Evolutionary conservation across 1,140 invertebrate genomes (phyloP).

Genomic region (Aphidius gifuensis): DNA sequence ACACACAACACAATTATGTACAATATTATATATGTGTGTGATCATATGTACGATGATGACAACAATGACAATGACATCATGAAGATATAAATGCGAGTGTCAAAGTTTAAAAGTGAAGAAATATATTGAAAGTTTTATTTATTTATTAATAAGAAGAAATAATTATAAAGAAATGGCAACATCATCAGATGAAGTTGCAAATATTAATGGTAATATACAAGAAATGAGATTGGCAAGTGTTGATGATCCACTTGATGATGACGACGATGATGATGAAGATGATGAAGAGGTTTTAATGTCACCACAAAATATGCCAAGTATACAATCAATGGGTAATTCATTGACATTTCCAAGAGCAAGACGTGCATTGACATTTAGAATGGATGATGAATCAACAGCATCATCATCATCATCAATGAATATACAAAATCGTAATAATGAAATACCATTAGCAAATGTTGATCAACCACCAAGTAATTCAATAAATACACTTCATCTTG

Average conservation of each 20-base stretch:
- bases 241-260: constrained; percentile 16
- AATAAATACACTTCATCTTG: constrained; percentile 36
- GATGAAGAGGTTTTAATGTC: constrained; percentile 16
- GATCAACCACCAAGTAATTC: constrained; percentile 43
- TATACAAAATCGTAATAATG: not conserved
- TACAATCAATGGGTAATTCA: constrained; percentile 19
- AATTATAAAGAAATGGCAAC: constrained; percentile 6
- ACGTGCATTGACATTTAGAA: constrained; percentile 36
- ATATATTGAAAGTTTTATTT: too few relatives aligned
- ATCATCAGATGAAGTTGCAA: constrained; percentile 32
- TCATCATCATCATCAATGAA: constrained; percentile 34
- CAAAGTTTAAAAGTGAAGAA: too few relatives aligned
- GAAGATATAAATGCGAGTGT: too few relatives aligned
- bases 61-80: too few relatives aligned
- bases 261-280: constrained; percentile 13
- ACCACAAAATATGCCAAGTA: constrained; percentile 37
- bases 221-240: constrained; percentile 28
- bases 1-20: too few relatives aligned
- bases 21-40: too few relatives aligned
- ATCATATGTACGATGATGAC: too few relatives aligned
- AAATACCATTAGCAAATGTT: constrained; percentile 11
- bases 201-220: constrained; percentile 32
- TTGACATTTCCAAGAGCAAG: constrained; percentile 37
- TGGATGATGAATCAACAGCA: constrained; percentile 41
- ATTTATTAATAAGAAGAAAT: too few relatives aligned